A percentile compares a stretch with the other conserved stretches of the same genome.
phyloP scores from a whole-genome alignment of 2,113 vertebrate species.

The Ariopsis seemanni region DNA sequence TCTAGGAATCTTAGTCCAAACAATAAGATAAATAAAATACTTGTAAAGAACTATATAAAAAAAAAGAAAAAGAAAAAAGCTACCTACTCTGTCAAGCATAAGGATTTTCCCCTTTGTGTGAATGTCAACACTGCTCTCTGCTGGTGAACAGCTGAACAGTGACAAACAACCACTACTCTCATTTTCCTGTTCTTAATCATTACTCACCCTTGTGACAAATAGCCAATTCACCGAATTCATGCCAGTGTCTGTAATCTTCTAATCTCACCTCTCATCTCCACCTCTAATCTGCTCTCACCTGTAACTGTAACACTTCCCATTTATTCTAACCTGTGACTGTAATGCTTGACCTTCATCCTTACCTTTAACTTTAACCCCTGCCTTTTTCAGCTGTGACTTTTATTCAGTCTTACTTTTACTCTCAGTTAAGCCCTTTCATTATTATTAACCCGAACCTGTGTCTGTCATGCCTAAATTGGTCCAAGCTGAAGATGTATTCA shows the following conservation, averaged over 20 bases:
- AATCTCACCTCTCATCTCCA: not conserved
- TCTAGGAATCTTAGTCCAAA: not conserved
- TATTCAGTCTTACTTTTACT: not conserved
- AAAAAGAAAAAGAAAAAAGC: not conserved
- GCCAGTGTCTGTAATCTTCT: not conserved
- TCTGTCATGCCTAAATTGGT: not conserved
- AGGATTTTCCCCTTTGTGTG: not conserved
- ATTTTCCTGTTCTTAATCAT: not conserved
- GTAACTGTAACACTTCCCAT: not conserved
- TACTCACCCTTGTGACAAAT: not conserved
- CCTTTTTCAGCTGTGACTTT: not conserved
- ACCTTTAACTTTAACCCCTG: not conserved
- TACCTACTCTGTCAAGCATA: not conserved
- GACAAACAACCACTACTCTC: not conserved
- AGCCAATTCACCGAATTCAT: not conserved
- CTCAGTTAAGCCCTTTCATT: not conserved
- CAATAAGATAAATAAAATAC: not conserved
- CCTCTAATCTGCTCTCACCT: not conserved
- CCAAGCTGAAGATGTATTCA: not conserved
- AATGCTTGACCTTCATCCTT: not conserved
- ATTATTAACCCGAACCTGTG: not conserved
- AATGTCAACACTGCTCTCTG: slow-evolving; percentile 42
- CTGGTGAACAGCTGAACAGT: slow-evolving; percentile 36
- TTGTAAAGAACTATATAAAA: not conserved
- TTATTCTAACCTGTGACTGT: not conserved